phyloP scores from a whole-genome alignment of 2,797 vertebrate genomes.

The Epinephelus awoara region DNA sequence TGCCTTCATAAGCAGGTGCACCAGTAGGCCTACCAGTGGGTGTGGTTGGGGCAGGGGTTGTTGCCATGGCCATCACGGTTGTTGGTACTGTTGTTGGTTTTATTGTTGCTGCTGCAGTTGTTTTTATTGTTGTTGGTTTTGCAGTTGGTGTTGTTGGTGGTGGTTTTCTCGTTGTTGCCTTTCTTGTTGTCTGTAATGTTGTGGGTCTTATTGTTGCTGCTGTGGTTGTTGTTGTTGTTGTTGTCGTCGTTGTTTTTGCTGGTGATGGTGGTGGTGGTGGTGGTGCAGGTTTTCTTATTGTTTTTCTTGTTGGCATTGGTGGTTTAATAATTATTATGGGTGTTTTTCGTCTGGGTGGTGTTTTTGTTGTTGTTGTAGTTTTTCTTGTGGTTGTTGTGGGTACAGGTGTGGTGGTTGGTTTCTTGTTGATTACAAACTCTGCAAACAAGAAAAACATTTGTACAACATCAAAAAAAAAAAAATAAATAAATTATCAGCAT shows the following conservation, averaged over 20 bases:
- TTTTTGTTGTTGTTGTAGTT: slow-evolving; percentile 59
- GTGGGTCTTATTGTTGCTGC: slow-evolving; percentile 51
- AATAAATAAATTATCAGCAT: not conserved
- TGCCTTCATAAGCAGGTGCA: slow-evolving; percentile 52
- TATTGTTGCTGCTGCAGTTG: slow-evolving; percentile 39
- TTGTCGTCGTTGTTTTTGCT: slow-evolving; percentile 1
- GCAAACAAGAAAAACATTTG: slow-evolving; percentile 37
- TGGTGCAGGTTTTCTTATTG: slow-evolving; percentile 18
- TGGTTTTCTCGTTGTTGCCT: slow-evolving; percentile 32
- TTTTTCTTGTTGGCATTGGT: slow-evolving; percentile 23
- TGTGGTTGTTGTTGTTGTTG: slow-evolving; percentile 16
- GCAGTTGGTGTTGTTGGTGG: slow-evolving; percentile 11
- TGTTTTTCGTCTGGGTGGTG: slow-evolving; percentile 43
- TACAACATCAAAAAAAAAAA: not conserved
- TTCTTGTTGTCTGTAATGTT: slow-evolving; percentile 41
- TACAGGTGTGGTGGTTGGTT: slow-evolving; percentile 80
- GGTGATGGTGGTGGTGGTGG: not conserved
- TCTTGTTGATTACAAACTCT: slow-evolving; percentile 88
- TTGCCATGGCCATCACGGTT: slow-evolving; percentile 47
- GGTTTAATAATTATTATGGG: slow-evolving; percentile 41
- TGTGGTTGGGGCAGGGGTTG: slow-evolving; percentile 55
- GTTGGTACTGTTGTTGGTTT: slow-evolving; percentile 53
- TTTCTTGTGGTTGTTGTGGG: slow-evolving; percentile 72
- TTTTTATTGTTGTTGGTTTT: slow-evolving; percentile 41
- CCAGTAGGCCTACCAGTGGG: slow-evolving; percentile 72